Evolutionary conservation across 2,113 vertebrate genomes (phyloP).

Genomic region (Chrysochloris asiatica): DNA sequence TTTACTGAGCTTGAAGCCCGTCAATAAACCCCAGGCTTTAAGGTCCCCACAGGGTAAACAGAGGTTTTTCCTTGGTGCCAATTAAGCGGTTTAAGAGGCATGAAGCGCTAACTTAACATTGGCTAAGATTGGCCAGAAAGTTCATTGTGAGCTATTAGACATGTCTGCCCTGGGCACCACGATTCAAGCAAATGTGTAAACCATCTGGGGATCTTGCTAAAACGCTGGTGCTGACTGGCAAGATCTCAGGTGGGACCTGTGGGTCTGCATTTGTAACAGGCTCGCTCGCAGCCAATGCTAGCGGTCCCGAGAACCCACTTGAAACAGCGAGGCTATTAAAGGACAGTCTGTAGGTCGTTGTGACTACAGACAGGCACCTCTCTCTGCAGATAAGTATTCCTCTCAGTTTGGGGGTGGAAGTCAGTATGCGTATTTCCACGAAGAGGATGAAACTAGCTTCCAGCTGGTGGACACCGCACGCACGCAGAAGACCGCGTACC

Average conservation of each 20-base stretch:
- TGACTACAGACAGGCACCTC: not conserved
- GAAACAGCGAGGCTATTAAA: too few species aligned
- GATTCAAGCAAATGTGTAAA: not conserved
- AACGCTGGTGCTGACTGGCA: not conserved
- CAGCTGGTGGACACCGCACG: slow-evolving; percentile 98
- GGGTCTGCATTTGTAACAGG: not conserved
- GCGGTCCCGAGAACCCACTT: not conserved
- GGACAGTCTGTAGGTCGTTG: accelerated
- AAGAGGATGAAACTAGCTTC: slow-evolving; percentile 98
- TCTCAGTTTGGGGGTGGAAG: slow-evolving; percentile 98
- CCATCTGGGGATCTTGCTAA: not conserved
- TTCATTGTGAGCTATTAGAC: accelerated
- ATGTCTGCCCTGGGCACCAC: not conserved
- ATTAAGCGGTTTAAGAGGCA: not conserved
- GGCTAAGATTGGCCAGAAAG: not conserved
- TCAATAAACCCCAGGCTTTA: not conserved
- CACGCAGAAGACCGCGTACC: slow-evolving; percentile 97
- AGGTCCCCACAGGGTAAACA: not conserved
- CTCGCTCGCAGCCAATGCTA: accelerated
- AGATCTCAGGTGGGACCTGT: not conserved
- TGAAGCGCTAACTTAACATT: not conserved
- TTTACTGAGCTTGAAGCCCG: not conserved
- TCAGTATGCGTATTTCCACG: slow-evolving; percentile 98
- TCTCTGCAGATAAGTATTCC: slow-evolving; percentile 93
- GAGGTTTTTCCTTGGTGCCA: not conserved